Conservation (phyloP, 2,888 invertebrate genomes). For the Thymelicus lineola region DNA sequence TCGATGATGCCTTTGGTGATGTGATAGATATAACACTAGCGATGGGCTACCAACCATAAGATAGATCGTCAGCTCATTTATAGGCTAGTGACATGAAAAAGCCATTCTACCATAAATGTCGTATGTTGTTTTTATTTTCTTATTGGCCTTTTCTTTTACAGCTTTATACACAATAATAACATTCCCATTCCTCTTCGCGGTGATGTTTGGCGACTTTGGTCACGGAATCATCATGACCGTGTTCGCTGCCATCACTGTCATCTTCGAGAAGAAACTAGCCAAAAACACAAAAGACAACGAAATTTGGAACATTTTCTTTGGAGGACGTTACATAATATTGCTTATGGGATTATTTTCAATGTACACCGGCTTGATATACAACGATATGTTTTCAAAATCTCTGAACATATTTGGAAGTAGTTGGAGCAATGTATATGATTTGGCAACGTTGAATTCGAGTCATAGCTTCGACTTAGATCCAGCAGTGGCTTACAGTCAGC, state of each 20-base stretch:
- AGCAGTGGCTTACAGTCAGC: slow-evolving; percentile 64
- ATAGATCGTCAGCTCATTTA: too few relatives aligned
- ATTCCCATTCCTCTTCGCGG: slow-evolving; percentile 91
- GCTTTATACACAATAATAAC: slow-evolving; percentile 90
- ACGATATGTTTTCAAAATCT: slow-evolving; percentile 90
- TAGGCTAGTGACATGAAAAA: too few relatives aligned
- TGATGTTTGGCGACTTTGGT: slow-evolving; percentile 92
- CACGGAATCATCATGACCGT: slow-evolving; percentile 89
- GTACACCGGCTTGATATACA: slow-evolving; percentile 91
- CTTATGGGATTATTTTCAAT: slow-evolving; percentile 91
- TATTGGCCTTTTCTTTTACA: slow-evolving; percentile 52
- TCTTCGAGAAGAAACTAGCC: slow-evolving; percentile 85
- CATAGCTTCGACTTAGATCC: slow-evolving; percentile 76
- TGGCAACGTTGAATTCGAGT: slow-evolving; percentile 58
- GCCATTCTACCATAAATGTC: too few relatives aligned
- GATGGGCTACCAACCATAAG: too few relatives aligned
- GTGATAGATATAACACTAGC: too few relatives aligned
- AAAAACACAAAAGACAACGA: slow-evolving; percentile 83
- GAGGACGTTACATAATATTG: slow-evolving; percentile 89
- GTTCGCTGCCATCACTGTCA: slow-evolving; percentile 87
- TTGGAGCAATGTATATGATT: slow-evolving; percentile 81
- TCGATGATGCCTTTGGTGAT: too few relatives aligned
- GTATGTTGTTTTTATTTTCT: not conserved
- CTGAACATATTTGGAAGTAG: slow-evolving; percentile 88
- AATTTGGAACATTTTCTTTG: slow-evolving; percentile 90